These are phyloP conservation scores for Ametastegia equiseti DNA, from an alignment of 2,888 invertebrate genomes.

Conservation along the genomic window DNA sequence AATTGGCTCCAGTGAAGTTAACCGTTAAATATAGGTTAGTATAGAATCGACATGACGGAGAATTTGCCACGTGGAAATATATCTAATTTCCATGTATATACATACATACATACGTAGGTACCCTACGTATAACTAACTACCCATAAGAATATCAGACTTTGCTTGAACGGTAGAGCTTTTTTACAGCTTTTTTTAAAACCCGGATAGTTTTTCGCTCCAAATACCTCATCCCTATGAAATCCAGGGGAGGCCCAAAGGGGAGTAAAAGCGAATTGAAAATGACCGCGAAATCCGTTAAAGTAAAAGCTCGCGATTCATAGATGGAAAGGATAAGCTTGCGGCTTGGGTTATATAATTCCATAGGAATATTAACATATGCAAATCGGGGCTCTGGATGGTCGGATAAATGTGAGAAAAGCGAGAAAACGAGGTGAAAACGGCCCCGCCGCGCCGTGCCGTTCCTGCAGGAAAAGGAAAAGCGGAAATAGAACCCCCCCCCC, in stretches of 20 bases:
- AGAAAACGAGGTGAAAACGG: constrained; percentile 1
- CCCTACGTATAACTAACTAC: neutral
- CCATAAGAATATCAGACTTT: too few relatives aligned
- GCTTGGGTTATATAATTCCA: constrained; percentile 45
- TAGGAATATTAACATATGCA: constrained; percentile 51
- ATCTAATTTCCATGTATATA: neutral
- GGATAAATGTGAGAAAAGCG: constrained; percentile 31
- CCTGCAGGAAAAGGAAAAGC: constrained; percentile 41
- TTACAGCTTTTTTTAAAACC: neutral
- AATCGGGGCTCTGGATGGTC: constrained; percentile 34
- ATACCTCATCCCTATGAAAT: neutral
- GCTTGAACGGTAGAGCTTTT: neutral
- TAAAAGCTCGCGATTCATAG: constrained; percentile 34
- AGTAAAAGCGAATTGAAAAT: constrained; percentile 29
- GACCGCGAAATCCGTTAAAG: constrained; percentile 35
- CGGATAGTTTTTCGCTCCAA: neutral
- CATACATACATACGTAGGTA: neutral
- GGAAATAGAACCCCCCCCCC: constrained; percentile 52
- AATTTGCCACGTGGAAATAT: neutral
- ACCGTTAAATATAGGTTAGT: neutral
- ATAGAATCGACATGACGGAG: neutral
- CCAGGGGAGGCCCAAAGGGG: neutral
- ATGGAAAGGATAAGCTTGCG: constrained; percentile 39
- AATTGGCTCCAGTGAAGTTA: neutral
- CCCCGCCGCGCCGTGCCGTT: too few relatives aligned